These are phyloP conservation scores for Aspidiotus destructor DNA, from an alignment of 2,888 invertebrate species.

Conservation along the genomic window DNA sequence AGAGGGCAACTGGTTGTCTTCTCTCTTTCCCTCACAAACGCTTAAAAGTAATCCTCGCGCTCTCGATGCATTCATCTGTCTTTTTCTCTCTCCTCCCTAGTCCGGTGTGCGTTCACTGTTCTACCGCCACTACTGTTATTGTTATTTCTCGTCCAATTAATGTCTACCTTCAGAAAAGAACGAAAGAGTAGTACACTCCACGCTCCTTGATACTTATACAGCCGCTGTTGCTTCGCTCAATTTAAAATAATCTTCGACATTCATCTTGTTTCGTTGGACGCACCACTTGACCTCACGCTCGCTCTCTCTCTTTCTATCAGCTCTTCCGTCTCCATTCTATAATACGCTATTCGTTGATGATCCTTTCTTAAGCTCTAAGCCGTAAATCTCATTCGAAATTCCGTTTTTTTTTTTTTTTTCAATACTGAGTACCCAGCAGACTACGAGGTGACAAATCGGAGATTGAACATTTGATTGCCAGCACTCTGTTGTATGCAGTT, in stretches of 20 bases:
- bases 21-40: not conserved
- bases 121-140: not conserved
- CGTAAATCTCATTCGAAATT: conserved; percentile 2
- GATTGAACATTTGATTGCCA: not conserved
- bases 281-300: not conserved
- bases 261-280: conserved; percentile 2
- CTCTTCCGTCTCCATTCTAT: not conserved
- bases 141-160: conserved; percentile 4
- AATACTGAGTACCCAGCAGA: not conserved
- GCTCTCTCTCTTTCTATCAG: no score
- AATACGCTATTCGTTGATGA: not conserved
- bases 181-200: conserved; percentile 3
- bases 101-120: not conserved
- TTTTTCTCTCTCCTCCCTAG: not conserved
- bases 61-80: not conserved
- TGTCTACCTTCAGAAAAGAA: conserved; percentile 2
- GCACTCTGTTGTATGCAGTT: no score
- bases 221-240: conserved; percentile 1
- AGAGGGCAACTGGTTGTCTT: not conserved
- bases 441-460: not conserved
- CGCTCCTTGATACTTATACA: not conserved
- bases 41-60: not conserved
- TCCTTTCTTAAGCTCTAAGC: not conserved
- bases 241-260: conserved; percentile 2
- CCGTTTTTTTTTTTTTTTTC: not conserved